A percentile compares a stretch with the other conserved stretches of the same genome.
Evolutionary conservation across 2,797 vertebrate genomes (phyloP).

Genomic region (Florisuga fusca): DNA sequence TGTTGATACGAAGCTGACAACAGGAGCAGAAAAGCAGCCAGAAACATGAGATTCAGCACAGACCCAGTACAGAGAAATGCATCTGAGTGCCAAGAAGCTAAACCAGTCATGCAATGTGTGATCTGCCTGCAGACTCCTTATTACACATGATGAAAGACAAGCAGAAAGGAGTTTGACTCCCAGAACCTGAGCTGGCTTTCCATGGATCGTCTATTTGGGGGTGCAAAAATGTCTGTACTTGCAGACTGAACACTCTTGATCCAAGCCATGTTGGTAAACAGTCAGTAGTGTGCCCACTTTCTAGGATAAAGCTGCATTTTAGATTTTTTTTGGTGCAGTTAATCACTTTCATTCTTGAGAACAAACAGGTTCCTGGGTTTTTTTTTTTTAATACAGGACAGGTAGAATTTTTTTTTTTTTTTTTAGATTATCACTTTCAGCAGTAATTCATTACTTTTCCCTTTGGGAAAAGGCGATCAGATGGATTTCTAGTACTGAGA

Average conservation of each 20-base stretch:
- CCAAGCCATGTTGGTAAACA: neutral
- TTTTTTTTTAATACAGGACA: neutral
- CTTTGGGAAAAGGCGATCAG: neutral
- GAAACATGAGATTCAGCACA: neutral
- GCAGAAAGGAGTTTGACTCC: neutral
- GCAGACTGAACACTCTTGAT: neutral
- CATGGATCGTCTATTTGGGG: neutral
- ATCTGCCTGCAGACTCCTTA: constrained; percentile 20
- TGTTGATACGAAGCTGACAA: constrained; percentile 3
- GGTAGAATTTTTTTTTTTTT: neutral
- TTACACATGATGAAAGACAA: constrained; percentile 34
- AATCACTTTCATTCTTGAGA: neutral
- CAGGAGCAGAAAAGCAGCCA: constrained; percentile 31
- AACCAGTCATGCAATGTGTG: constrained; percentile 13
- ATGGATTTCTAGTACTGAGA: neutral
- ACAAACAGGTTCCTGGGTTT: neutral
- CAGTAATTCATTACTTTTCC: neutral
- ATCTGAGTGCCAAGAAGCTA: constrained; percentile 20
- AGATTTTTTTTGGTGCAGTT: neutral
- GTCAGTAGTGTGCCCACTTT: neutral
- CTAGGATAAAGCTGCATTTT: neutral
- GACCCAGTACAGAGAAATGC: neutral
- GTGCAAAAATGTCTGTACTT: neutral
- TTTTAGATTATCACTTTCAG: neutral
- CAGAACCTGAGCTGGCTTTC: neutral